Evolutionary conservation across 2,113 vertebrate species (phyloP).

Genomic region (Heloderma charlesbogerti): DNA sequence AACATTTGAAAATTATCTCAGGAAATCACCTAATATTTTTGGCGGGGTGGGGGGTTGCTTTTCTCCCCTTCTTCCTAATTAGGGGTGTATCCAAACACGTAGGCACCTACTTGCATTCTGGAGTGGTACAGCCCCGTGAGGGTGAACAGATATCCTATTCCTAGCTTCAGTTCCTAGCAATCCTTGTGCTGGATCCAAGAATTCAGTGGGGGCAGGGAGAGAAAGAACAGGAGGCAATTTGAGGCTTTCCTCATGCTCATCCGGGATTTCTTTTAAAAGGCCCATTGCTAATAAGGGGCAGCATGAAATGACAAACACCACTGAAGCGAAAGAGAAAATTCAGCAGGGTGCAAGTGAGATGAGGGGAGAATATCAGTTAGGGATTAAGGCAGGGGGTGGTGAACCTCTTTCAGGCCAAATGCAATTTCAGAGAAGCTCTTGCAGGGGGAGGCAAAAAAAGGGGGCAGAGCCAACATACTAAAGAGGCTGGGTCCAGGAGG

Average conservation of each 20-base stretch:
- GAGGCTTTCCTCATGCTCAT: neutral
- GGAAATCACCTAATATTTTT: neutral
- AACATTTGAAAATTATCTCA: neutral
- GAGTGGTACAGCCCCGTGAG: neutral
- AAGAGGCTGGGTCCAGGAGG: no score
- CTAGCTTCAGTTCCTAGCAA: no score
- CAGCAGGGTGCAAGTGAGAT: neutral
- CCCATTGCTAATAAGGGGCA: neutral
- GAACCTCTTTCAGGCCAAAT: no score
- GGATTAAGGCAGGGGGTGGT: neutral
- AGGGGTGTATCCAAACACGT: neutral
- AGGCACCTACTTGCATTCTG: neutral
- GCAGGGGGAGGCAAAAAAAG: no score
- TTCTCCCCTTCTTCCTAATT: neutral
- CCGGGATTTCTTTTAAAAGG: neutral
- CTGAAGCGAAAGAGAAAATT: neutral
- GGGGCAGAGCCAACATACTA: no score
- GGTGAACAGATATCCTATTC: neutral
- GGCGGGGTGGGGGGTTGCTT: no score
- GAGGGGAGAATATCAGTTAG: neutral
- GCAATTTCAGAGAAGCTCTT: no score
- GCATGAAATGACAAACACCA: neutral
- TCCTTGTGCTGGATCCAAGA: neutral
- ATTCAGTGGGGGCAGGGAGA: neutral
- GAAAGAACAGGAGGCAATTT: neutral